Evolutionary conservation across 2,113 vertebrate species (phyloP).

Genomic region (Podocnemis expansa): DNA sequence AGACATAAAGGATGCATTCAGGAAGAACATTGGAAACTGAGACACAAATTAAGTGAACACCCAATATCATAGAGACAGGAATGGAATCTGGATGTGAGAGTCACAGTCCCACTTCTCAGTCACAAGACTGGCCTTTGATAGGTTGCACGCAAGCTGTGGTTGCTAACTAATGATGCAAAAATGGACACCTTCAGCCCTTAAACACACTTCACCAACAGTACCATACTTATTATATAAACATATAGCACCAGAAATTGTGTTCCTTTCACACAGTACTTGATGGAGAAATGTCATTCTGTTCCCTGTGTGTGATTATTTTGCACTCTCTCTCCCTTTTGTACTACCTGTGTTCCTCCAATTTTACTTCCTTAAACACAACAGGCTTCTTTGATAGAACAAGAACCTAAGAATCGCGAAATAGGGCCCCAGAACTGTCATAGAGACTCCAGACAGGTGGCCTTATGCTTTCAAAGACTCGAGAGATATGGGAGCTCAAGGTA

Average conservation of each 20-base stretch:
- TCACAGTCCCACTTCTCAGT: background rate
- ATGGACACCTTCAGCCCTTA: background rate
- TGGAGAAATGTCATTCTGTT: background rate
- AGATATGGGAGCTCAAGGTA: background rate
- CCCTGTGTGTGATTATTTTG: background rate
- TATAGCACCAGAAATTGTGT: background rate
- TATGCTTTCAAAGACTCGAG: background rate
- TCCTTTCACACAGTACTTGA: background rate
- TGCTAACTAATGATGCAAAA: background rate
- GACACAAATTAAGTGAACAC: background rate
- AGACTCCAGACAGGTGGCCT: background rate
- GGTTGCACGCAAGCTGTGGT: background rate
- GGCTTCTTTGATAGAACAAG: background rate
- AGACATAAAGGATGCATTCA: background rate
- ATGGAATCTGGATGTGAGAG: rapidly evolving
- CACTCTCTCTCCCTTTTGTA: background rate
- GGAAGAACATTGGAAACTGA: background rate
- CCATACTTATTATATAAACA: background rate
- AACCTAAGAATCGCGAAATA: background rate
- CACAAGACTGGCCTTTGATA: background rate
- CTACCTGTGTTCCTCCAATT: background rate
- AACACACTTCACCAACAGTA: background rate
- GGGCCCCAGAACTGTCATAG: background rate
- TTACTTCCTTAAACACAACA: background rate
- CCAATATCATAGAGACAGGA: background rate